Evolutionary conservation across 1,140 invertebrate genomes (phyloP).

Genomic region (Sycophaga agraensis): DNA sequence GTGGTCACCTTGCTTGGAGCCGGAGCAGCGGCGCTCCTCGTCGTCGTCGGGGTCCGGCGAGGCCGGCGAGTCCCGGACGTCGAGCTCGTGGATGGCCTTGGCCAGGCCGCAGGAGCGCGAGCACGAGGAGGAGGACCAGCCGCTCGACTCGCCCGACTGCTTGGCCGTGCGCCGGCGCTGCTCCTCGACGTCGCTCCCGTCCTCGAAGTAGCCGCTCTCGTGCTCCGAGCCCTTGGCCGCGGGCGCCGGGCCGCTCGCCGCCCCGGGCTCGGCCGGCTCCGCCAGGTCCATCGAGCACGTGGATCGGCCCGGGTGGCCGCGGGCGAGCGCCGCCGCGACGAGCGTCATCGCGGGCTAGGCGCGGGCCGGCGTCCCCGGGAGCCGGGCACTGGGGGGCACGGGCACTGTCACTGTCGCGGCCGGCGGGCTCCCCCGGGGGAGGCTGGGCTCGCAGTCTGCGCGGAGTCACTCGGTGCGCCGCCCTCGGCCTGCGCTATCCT

Average conservation of each 20-base stretch:
- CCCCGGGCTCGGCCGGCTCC: background rate
- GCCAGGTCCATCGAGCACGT: background rate
- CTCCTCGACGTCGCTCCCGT: conserved; percentile 41
- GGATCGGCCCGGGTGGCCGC: background rate
- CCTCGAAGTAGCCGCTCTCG: conserved; percentile 48
- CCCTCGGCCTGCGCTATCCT: conserved; percentile 37
- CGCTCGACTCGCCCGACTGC: conserved; percentile 26
- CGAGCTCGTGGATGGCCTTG: conserved; percentile 39
- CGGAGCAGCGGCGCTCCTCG: background rate
- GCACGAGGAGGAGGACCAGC: conserved; percentile 28
- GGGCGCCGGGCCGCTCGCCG: background rate
- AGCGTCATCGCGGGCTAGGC: background rate
- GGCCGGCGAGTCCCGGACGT: conserved; percentile 39
- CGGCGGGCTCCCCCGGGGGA: too few relatives aligned
- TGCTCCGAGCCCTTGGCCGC: conserved; percentile 44
- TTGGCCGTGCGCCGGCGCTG: conserved; percentile 20
- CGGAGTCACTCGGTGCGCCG: too few relatives aligned
- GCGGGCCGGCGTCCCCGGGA: too few relatives aligned
- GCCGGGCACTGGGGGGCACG: too few relatives aligned
- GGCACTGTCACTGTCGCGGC: too few relatives aligned
- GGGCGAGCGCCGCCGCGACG: background rate
- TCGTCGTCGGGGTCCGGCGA: conserved; percentile 36
- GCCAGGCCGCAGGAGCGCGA: conserved; percentile 33
- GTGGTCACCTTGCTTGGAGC: too few relatives aligned
- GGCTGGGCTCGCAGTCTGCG: too few relatives aligned